These are phyloP conservation scores for Gopherus evgoodei DNA, from an alignment of 2,113 vertebrate genomes.

Conservation along the genomic window DNA sequence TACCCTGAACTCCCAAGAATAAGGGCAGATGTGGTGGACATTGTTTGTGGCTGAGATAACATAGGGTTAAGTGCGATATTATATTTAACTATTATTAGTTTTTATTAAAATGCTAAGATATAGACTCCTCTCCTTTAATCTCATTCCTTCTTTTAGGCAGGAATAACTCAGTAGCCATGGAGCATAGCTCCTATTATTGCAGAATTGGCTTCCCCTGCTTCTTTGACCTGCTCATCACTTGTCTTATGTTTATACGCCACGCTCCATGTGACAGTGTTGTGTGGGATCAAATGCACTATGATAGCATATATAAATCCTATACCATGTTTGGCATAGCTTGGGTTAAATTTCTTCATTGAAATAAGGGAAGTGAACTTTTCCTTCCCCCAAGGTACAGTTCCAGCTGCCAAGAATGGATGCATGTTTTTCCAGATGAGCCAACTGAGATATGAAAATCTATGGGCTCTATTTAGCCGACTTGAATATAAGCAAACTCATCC, in stretches of 20 bases:
- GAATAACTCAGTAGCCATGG: not conserved
- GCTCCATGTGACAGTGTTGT: not conserved
- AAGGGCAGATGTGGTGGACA: too few relatives aligned
- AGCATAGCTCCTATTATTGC: not conserved
- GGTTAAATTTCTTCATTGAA: not conserved
- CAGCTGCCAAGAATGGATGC: not conserved
- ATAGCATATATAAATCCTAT: not conserved
- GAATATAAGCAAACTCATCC: not conserved
- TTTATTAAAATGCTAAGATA: not conserved
- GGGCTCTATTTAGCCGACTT: not conserved
- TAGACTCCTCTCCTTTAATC: not conserved
- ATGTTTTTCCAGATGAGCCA: not conserved
- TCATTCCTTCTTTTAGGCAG: not conserved
- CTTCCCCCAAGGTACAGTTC: not conserved
- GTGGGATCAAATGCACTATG: not conserved
- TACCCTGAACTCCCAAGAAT: too few relatives aligned
- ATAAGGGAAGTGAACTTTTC: slow-evolving; percentile 12
- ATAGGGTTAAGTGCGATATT: too few relatives aligned
- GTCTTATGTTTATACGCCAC: not conserved
- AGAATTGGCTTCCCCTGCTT: not conserved
- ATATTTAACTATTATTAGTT: too few relatives aligned
- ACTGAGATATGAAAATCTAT: not conserved
- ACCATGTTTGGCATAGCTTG: not conserved
- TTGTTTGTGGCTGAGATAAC: too few relatives aligned
- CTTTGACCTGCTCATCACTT: not conserved